Base-by-base conservation (phyloP, 2,888 invertebrate species). In the Gari tellinella region DNA sequence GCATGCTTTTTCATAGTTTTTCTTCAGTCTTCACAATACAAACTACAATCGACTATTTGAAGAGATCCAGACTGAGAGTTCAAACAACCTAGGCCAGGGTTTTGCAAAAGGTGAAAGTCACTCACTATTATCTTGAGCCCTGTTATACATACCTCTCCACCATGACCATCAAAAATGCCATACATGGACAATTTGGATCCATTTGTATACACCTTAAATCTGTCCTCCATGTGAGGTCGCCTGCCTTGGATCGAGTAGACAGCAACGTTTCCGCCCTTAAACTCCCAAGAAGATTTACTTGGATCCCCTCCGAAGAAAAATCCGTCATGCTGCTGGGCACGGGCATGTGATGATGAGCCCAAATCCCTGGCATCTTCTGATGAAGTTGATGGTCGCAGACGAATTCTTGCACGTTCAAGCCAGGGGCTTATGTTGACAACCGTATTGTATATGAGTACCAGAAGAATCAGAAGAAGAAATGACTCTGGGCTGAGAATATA, bases 131-230 rank as follows among this genome's bases (percentile, higher is more conserved):
- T n/a, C n/a, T n/a, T n/a, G n/a, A n/a, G n/a, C n/a, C n/a, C n/a
- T n/a, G n/a, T n/a, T n/a, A 23, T 7, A 8, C n/a, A 88, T 90
- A 94, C 94, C 92, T 97, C 97, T 45, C 98, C 98, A 57, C 98
- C 98, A 92, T 98, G 98, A 0, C 98, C 98, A 93, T 98, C 98
- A 91, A 97, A 98, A 82, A 98, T 95, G 49, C 97, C 97, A 93
- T 96, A 97, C 68, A 98, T 93, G 21, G 97, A 96, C 61, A 97
- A 95, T 23, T 96, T 96, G 21, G 97, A 96, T 83, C 95, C 94
- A 90, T 96, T 95, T 61, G 97, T 95, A 92, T 96, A 95, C 60
- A 97, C 95, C 64, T 97, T 96, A 92, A 97, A 98, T 89, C 97
- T 94, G 92, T 98, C 98, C 93, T 98, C 98, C 98, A 98, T 98